Conservation (phyloP, 2,797 vertebrate species). For the Microctenopoma lineatum region DNA sequence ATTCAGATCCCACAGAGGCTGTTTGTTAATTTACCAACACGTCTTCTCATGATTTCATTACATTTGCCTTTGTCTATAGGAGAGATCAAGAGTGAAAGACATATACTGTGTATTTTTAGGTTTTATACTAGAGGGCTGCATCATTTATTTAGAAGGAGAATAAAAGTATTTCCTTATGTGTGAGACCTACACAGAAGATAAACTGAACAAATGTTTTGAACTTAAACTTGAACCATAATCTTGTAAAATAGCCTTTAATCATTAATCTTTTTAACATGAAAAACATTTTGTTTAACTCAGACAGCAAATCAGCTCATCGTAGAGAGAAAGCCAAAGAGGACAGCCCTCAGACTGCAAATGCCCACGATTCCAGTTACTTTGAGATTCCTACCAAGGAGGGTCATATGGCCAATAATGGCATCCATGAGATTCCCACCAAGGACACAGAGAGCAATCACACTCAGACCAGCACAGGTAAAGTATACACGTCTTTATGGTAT, state of each 20-base stretch:
- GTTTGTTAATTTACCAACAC: conserved; percentile 55
- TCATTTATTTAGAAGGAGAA: conserved; percentile 15
- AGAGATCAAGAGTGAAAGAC: conserved; percentile 6
- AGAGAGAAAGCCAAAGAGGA: conserved; percentile 88
- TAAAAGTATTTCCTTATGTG: not conserved
- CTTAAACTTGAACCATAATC: too few species aligned
- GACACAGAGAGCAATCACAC: conserved; percentile 86
- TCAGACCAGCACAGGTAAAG: conserved; percentile 56
- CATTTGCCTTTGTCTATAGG: not conserved
- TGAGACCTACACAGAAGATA: conserved; percentile 4
- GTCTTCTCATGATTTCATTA: conserved; percentile 6
- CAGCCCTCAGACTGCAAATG: conserved; percentile 81
- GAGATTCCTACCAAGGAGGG: conserved; percentile 96
- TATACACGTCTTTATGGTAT: not conserved
- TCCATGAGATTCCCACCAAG: conserved; percentile 96
- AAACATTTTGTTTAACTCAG: conserved; percentile 55
- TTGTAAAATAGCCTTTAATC: not conserved
- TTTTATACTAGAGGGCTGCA: not conserved
- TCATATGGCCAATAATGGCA: conserved; percentile 87
- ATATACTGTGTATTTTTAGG: not conserved
- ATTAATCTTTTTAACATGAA: not conserved
- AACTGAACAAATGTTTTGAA: not conserved
- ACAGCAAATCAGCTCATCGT: conserved; percentile 85
- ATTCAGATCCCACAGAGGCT: conserved; percentile 53
- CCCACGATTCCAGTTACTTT: conserved; percentile 92